Evolutionary conservation across 1,140 invertebrate genomes (phyloP).

Genomic region (Dermatophagoides farinae): DNA sequence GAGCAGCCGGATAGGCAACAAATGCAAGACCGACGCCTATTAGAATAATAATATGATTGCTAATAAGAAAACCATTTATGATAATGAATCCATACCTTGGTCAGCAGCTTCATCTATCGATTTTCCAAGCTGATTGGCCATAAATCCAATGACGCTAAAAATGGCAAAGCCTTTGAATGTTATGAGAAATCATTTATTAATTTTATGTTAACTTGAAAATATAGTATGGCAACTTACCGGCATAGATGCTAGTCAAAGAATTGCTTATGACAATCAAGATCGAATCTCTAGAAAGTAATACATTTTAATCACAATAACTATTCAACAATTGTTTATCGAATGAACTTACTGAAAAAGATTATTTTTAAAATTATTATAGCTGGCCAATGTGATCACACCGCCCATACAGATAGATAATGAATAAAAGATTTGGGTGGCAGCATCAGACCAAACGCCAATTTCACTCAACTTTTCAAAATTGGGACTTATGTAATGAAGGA

Average conservation of each 20-base stretch:
- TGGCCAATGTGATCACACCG: slow-evolving; percentile 31
- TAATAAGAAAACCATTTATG: not conserved
- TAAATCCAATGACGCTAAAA: slow-evolving; percentile 1
- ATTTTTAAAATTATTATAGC: slow-evolving; percentile 30
- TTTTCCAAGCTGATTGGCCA: not conserved
- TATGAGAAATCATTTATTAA: not conserved
- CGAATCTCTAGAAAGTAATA: not conserved
- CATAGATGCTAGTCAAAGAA: slow-evolving; percentile 4
- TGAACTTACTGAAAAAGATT: slow-evolving; percentile 23
- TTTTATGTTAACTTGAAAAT: not conserved
- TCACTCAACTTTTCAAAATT: slow-evolving; percentile 50
- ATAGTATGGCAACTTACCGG: not conserved
- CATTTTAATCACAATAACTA: not conserved
- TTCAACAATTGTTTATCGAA: not conserved
- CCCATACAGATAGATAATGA: slow-evolving; percentile 31
- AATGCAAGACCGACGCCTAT: slow-evolving; percentile 23
- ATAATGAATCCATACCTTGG: not conserved
- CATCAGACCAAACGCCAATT: slow-evolving; percentile 22
- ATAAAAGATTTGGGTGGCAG: slow-evolving; percentile 32
- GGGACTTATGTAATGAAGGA: slow-evolving; percentile 63
- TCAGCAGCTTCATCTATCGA: not conserved
- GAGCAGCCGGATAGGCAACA: slow-evolving; percentile 27
- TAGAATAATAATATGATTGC: not conserved
- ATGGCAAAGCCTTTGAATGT: not conserved
- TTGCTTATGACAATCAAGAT: slow-evolving; percentile 2